A percentile compares a stretch with the other conserved stretches of the same genome.
phyloP scores from a whole-genome alignment of 35 echinoderm and acorn worm species.

The Diadema setosum region DNA sequence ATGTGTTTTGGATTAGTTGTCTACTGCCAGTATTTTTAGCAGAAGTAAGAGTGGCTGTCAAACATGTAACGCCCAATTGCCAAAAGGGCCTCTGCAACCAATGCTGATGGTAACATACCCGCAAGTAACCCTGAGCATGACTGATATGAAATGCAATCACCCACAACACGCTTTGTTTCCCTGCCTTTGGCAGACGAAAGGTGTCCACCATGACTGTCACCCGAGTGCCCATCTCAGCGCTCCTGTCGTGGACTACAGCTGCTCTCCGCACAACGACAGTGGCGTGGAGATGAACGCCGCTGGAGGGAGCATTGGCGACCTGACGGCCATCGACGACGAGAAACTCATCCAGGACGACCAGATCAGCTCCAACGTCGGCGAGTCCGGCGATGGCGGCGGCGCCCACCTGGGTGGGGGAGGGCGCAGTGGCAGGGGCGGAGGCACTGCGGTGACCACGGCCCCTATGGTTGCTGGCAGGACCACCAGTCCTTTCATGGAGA shows the following conservation, averaged over 20 bases:
- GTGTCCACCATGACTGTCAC: not conserved
- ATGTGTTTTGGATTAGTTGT: too few relatives aligned
- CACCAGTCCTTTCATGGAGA: conserved; percentile 63
- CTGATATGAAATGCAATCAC: too few relatives aligned
- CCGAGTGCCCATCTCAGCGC: not conserved
- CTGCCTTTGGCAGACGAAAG: not conserved
- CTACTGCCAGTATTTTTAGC: too few relatives aligned
- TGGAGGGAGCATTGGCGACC: conserved; percentile 68
- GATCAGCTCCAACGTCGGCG: conserved; percentile 91
- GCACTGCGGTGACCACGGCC: conserved; percentile 21
- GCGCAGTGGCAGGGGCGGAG: not conserved
- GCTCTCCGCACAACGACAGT: conserved; percentile 96
- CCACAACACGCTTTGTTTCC: not conserved
- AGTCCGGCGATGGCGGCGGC: not conserved
- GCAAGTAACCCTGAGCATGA: too few relatives aligned
- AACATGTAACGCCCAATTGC: too few relatives aligned
- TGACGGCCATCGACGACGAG: conserved; percentile 79
- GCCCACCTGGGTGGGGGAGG: not conserved
- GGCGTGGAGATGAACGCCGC: conserved; percentile 91
- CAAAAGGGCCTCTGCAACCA: too few relatives aligned
- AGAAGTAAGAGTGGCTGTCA: too few relatives aligned
- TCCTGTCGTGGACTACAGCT: conserved; percentile 71
- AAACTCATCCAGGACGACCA: conserved; percentile 90
- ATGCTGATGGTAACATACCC: too few relatives aligned
- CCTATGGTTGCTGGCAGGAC: conserved; percentile 8